Evolutionary conservation across 1,140 invertebrate genomes (phyloP).

Genomic region (Temnothorax longispinosus): DNA sequence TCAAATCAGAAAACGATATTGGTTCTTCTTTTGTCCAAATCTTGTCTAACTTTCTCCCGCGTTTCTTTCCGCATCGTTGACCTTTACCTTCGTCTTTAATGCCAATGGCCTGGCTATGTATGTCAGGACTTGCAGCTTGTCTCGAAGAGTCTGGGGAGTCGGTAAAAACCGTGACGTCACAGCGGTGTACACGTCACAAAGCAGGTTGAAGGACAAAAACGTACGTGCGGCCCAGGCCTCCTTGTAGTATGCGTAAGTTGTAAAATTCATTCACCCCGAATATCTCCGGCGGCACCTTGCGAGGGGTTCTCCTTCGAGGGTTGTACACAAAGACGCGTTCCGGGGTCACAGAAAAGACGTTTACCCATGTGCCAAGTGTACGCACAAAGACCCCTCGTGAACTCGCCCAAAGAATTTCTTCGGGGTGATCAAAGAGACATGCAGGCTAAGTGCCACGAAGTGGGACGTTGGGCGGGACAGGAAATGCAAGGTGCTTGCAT

Average conservation of each 20-base stretch:
- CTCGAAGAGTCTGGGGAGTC: slow-evolving; percentile 54
- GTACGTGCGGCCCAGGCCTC: neutral
- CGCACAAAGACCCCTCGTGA: slow-evolving; percentile 8
- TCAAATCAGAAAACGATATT: neutral
- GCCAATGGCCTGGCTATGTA: slow-evolving; percentile 36
- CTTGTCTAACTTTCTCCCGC: neutral
- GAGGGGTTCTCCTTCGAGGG: slow-evolving; percentile 45
- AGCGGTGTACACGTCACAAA: slow-evolving; percentile 60
- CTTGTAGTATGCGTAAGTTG: neutral
- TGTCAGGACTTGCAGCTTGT: slow-evolving; percentile 46
- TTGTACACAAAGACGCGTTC: slow-evolving; percentile 64
- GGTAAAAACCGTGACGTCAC: slow-evolving; percentile 72
- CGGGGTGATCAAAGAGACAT: slow-evolving; percentile 24
- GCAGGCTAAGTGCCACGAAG: slow-evolving; percentile 9
- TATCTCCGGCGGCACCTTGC: slow-evolving; percentile 60
- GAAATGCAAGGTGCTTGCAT: slow-evolving; percentile 64
- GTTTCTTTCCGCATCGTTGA: neutral
- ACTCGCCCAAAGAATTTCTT: slow-evolving; percentile 1
- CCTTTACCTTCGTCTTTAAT: neutral
- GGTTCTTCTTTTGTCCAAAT: neutral
- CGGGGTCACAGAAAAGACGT: slow-evolving; percentile 55
- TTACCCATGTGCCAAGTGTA: slow-evolving; percentile 10
- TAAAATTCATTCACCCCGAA: slow-evolving; percentile 66
- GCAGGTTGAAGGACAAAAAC: slow-evolving; percentile 66
- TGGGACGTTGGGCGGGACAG: slow-evolving; percentile 20